A percentile compares a stretch with the other conserved stretches of the same genome.
These are phyloP conservation scores for Leptinotarsa peninsularis DNA, from an alignment of 2,888 invertebrate species.

Conservation along the genomic window DNA sequence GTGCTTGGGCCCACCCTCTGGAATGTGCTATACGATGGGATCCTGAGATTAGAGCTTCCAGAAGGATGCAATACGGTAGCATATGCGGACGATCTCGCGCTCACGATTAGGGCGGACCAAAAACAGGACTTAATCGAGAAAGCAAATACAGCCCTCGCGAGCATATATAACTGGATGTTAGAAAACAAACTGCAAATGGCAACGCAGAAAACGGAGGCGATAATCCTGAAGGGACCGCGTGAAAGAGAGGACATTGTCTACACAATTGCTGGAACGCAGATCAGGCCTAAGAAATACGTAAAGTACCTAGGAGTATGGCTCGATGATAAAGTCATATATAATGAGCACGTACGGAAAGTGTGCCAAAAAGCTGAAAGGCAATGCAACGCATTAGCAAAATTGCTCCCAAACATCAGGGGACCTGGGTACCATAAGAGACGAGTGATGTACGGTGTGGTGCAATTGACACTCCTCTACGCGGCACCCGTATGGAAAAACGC, in stretches of 20 bases:
- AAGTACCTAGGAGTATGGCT: conserved; percentile 32
- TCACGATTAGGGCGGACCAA: conserved; percentile 17
- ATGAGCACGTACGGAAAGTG: not conserved
- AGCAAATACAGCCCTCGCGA: conserved; percentile 24
- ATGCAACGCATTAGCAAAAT: not conserved
- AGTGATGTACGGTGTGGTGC: not conserved
- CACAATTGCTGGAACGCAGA: not conserved
- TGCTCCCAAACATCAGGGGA: not conserved
- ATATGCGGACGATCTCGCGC: conserved; percentile 34
- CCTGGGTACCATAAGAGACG: not conserved
- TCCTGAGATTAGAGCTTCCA: conserved; percentile 8
- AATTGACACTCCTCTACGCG: conserved; percentile 21
- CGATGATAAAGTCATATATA: conserved; percentile 12
- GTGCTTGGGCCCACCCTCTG: conserved; percentile 31
- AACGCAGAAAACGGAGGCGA: conserved; percentile 31
- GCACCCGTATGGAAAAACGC: conserved; percentile 28
- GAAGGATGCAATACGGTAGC: conserved; percentile 12
- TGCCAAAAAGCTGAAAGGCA: conserved; percentile 6
- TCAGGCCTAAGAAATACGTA: conserved; percentile 7
- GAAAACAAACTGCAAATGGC: conserved; percentile 26
- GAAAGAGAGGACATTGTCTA: conserved; percentile 19
- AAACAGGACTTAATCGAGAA: conserved; percentile 4
- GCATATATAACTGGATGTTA: conserved; percentile 24
- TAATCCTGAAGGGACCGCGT: conserved; percentile 31
- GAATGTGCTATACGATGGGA: conserved; percentile 26